A percentile compares a stretch with the other conserved stretches of the same genome.
Conservation (phyloP, 2,888 invertebrate species). For the Amblyjoppa fuscipennis region DNA sequence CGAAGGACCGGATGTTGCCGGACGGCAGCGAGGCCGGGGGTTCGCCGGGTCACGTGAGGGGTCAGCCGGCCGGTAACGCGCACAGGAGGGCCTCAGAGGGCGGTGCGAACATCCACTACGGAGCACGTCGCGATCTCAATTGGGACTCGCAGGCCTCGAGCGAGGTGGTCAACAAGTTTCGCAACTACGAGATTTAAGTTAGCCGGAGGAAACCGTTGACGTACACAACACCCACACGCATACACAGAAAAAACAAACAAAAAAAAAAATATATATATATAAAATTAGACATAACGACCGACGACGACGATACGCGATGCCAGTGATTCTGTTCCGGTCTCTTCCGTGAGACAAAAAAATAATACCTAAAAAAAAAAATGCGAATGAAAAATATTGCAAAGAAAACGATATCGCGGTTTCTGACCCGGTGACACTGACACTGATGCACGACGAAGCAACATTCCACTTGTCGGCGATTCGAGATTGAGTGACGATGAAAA, state of each 20-base stretch:
- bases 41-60: conserved; percentile 87
- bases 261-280: too few species aligned
- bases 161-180: conserved; percentile 94
- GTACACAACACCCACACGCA: conserved; percentile 26
- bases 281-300: background rate
- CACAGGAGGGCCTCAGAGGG: conserved; percentile 94
- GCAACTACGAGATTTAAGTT: conserved; percentile 96
- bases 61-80: conserved; percentile 86
- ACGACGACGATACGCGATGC: conserved; percentile 5
- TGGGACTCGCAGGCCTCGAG: conserved; percentile 92
- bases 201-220: conserved; percentile 40
- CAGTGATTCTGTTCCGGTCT: conserved; percentile 27
- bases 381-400: conserved; percentile 1
- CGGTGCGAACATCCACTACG: conserved; percentile 92
- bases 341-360: background rate
- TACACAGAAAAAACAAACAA: background rate
- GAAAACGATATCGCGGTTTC: conserved; percentile 22
- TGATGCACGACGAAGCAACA: conserved; percentile 15
- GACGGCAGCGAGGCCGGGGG: conserved; percentile 86
- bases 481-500: conserved; percentile 7
- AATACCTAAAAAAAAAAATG: background rate
- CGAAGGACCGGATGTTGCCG: conserved; percentile 94
- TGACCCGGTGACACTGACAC: conserved; percentile 16
- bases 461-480: background rate
- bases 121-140: conserved; percentile 86